Conservation (phyloP, 1,140 invertebrate species). For the Solenopsis invicta region DNA sequence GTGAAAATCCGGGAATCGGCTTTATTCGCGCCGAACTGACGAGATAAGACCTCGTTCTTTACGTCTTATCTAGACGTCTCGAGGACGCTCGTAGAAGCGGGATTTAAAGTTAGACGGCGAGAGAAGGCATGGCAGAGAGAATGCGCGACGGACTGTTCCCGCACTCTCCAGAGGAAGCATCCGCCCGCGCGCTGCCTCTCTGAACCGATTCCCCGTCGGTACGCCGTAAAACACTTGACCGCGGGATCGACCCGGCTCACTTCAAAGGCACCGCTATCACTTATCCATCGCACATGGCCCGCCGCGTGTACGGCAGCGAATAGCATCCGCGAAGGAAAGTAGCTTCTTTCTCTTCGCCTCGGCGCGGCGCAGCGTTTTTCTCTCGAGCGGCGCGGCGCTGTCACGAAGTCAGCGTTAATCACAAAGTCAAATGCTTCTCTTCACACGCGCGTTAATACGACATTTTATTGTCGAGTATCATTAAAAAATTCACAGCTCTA, state of each 20-base stretch:
- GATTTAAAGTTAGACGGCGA: slow-evolving; percentile 50
- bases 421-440: slow-evolving; percentile 17
- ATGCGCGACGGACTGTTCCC: slow-evolving; percentile 46
- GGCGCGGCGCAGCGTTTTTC: background rate
- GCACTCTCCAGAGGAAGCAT: slow-evolving; percentile 43
- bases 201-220: slow-evolving; percentile 38
- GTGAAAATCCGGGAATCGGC: background rate
- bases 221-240: slow-evolving; percentile 78
- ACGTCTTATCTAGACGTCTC: slow-evolving; percentile 19
- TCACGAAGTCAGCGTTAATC: slow-evolving; percentile 16
- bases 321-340: slow-evolving; percentile 55
- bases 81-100: background rate
- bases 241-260: slow-evolving; percentile 64
- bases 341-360: slow-evolving; percentile 37
- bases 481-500: background rate
- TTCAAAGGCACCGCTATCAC: slow-evolving; percentile 82
- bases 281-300: slow-evolving; percentile 82
- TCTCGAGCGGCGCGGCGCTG: background rate
- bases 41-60: slow-evolving; percentile 32
- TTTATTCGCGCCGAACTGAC: slow-evolving; percentile 22
- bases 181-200: slow-evolving; percentile 26
- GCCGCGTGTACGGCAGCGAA: slow-evolving; percentile 41
- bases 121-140: background rate
- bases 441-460: background rate
- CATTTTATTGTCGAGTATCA: background rate